Evolutionary conservation across 2,888 invertebrate species (phyloP), one percentile per base, ranked within the genome.

Genomic region (Linnaemya vulpina): DNA sequence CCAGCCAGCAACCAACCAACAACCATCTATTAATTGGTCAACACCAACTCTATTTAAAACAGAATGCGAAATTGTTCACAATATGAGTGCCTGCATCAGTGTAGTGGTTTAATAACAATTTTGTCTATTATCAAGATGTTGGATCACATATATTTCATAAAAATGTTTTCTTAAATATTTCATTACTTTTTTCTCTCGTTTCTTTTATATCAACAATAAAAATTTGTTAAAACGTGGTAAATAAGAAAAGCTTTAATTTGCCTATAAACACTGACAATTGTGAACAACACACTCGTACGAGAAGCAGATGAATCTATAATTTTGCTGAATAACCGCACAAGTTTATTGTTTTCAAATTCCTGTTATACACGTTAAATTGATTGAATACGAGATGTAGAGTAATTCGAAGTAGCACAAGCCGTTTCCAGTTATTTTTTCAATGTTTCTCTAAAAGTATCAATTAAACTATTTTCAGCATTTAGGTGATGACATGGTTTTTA

Each of bases 21-120:
- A 79, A 55, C 46, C 40, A 81, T 55, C 51, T 84, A 89, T 90
- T 91, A 90, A 91, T 90, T 90, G 90, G 90, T 89, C 88, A 88
- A 87, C 88, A 60, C 43, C 43, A 46, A 46, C 30, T 82, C 22
- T 75, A 76, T 84, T 80, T 38, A 70, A 55, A 77, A 62, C 62
- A 62, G 53, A 62, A 58, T 80, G 73, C 46, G 49, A 67, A 73
- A 77, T 60, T 49, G 3, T 49, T 30, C 55, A 63, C 5, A 30
- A 35, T 70, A 8, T 68, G 22, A 7, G 38, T 60, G 49, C 49
- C 10, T 49, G 43, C 55, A 17, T 8, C 40, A 30, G n/a, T 17
- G 30, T 40, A 30, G 38, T 46, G 43, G 62, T 67, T 35, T 62
- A 79, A 84, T 75, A 79, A 60, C 74, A 74, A 63, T 83, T 71